A percentile compares a stretch with the other conserved stretches of the same genome.
Evolutionary conservation across 2,113 vertebrate genomes (phyloP).

Genomic region (Tragelaphus strepsiceros): DNA sequence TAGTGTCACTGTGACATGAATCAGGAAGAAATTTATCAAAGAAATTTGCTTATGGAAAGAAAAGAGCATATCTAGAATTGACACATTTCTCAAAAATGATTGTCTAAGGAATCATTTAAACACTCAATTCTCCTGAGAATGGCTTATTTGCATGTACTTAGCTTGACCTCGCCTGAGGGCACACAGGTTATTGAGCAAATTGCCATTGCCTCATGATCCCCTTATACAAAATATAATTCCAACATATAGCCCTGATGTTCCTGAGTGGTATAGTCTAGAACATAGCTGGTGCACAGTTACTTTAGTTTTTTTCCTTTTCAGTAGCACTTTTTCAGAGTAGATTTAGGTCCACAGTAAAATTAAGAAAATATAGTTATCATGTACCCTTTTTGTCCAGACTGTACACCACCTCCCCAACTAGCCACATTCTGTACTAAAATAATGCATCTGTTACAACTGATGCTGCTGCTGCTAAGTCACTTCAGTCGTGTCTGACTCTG

Average conservation of each 20-base stretch:
- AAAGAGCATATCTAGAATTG: not conserved
- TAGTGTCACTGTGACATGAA: not conserved
- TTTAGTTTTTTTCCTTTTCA: not conserved
- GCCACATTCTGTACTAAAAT: rapidly evolving
- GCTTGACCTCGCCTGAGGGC: not conserved
- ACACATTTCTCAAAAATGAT: not conserved
- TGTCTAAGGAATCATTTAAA: not conserved
- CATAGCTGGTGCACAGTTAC: not conserved
- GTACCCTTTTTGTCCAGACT: not conserved
- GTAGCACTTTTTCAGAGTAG: not conserved
- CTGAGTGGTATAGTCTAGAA: not conserved
- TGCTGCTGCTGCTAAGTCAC: too few species aligned
- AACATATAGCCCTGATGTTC: too few species aligned
- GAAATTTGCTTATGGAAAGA: not conserved
- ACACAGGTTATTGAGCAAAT: not conserved
- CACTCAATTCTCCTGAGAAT: not conserved
- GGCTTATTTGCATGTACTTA: not conserved
- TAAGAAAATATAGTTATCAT: not conserved
- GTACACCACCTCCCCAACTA: rapidly evolving
- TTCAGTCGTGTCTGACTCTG: too few species aligned
- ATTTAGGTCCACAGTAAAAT: not conserved
- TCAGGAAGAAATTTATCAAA: not conserved
- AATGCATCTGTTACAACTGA: not conserved
- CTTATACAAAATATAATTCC: not conserved
- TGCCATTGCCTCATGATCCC: too few species aligned